Percentiles rank a stretch among this genome's conserved stretches.
Conservation (phyloP, 2,888 invertebrate genomes). For the Bombylius discolor region DNA sequence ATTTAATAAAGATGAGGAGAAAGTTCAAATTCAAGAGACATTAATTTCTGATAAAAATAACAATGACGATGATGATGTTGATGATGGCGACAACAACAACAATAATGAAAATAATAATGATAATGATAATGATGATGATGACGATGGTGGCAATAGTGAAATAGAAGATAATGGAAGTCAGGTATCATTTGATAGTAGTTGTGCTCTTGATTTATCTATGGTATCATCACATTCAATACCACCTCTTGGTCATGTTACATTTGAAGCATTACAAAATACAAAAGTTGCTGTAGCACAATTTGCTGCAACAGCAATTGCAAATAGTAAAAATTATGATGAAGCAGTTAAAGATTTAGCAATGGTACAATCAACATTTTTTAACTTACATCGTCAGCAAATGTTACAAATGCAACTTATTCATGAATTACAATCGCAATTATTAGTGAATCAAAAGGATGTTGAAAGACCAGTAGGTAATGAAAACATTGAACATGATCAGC, state of each 20-base stretch:
- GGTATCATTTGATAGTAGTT: constrained; percentile 8
- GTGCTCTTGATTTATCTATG: constrained; percentile 26
- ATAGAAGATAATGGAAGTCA: constrained; percentile 19
- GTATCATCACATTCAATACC: constrained; percentile 21
- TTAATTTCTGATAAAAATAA: neutral
- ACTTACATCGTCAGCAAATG: constrained; percentile 89
- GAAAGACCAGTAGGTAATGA: neutral
- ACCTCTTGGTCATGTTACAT: constrained; percentile 59
- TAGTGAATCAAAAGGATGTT: constrained; percentile 18
- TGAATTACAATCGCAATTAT: constrained; percentile 79
- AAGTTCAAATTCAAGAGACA: too few relatives aligned
- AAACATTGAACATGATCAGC: neutral
- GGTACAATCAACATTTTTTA: constrained; percentile 81
- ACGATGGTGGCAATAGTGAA: constrained; percentile 4
- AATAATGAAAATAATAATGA: constrained; percentile 7
- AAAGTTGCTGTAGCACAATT: constrained; percentile 71
- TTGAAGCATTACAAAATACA: constrained; percentile 88
- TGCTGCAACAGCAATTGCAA: constrained; percentile 74
- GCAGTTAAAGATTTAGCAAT: constrained; percentile 74
- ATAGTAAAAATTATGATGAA: constrained; percentile 62
- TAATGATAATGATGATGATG: neutral
- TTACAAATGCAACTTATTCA: constrained; percentile 89
- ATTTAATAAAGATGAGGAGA: too few relatives aligned
- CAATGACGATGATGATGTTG: neutral
- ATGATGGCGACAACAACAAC: neutral